Evolutionary conservation across 2,113 vertebrate genomes (phyloP), one percentile per base, ranked within the genome.

Genomic region (Crotalus tigris): DNA sequence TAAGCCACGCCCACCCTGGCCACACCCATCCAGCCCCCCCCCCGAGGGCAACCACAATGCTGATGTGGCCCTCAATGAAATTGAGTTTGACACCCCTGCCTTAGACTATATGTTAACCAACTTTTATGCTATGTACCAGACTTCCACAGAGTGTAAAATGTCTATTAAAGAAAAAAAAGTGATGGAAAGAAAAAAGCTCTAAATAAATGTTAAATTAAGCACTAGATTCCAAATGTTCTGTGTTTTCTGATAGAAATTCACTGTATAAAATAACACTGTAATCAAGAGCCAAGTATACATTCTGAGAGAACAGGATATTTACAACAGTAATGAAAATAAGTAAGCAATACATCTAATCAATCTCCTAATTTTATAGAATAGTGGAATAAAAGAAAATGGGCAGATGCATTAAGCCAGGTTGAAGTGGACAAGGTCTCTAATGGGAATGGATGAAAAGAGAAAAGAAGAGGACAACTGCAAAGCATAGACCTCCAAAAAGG

Each of bases 171-270:
- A 13, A 88, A 95, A 95, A 75, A 75, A 33, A 75, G 69, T 0
- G 2, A 75, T 12, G 13, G n/a, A 19, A 19, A 39, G 69, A 8
- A 33, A 19, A 33, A 75, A 1, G 61, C 21, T 95, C 46, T 89
- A 96, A 92, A 93, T 29, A 95, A 93, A 19, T n/a, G n/a, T 13
- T 11, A 12, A n/a, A 91, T 91, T 55, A 0, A 92, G 12, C 29
- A 93, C 61, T 85, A 29, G 1, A 93, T 93, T 92, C 44, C 75
- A 94, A 92, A 49, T n/a, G 49, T n/a, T 95, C 54, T n/a, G 87
- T 17, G 90, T 93, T 49, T 92, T 69, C 24, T 88, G 90, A 51
- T 86, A 91, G 12, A 0, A 91, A 91, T 69, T 44, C 23, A 94
- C 8, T 51, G 49, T 51, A 51, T 51, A 51, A 51, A 51, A 51